A percentile compares a stretch with the other conserved stretches of the same genome.
These are phyloP conservation scores for Mormyrus proboscirostris DNA, from an alignment of 2,797 vertebrate species.

Conservation along the genomic window DNA sequence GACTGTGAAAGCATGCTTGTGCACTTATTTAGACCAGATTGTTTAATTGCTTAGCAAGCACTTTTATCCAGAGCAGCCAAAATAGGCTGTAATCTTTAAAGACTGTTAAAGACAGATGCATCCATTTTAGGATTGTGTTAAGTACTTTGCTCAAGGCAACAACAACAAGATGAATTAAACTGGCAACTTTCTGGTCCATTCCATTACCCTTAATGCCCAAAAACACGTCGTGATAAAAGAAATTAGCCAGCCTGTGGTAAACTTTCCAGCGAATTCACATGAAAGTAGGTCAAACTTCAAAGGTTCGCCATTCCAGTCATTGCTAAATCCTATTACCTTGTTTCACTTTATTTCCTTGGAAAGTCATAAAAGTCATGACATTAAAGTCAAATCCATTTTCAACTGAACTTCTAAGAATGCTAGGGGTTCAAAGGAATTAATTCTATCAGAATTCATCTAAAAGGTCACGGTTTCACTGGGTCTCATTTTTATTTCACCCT, in stretches of 20 bases:
- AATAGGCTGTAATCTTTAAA: background rate
- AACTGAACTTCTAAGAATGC: constrained; percentile 24
- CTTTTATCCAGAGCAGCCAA: background rate
- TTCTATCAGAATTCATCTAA: constrained; percentile 29
- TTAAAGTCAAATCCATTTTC: constrained; percentile 15
- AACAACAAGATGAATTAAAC: background rate
- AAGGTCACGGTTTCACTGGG: background rate
- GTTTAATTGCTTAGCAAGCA: constrained; percentile 9
- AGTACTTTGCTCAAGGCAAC: background rate
- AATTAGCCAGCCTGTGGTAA: constrained; percentile 25
- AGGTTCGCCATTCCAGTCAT: constrained; percentile 34
- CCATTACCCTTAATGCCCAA: constrained; percentile 18
- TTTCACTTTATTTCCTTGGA: constrained; percentile 36
- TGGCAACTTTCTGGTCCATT: constrained; percentile 19
- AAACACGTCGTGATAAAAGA: constrained; percentile 21
- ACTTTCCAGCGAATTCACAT: constrained; percentile 30
- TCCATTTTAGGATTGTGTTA: background rate
- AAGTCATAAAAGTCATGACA: constrained; percentile 19
- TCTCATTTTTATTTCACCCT: background rate
- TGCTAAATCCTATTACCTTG: constrained; percentile 35
- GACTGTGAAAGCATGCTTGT: background rate
- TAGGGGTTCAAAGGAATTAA: constrained; percentile 35
- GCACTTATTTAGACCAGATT: background rate
- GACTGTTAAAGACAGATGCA: constrained; percentile 4
- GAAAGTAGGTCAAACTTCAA: constrained; percentile 34